These are phyloP conservation scores for Polypedilum pembai DNA, from an alignment of 1,140 invertebrate genomes.

Conservation along the genomic window DNA sequence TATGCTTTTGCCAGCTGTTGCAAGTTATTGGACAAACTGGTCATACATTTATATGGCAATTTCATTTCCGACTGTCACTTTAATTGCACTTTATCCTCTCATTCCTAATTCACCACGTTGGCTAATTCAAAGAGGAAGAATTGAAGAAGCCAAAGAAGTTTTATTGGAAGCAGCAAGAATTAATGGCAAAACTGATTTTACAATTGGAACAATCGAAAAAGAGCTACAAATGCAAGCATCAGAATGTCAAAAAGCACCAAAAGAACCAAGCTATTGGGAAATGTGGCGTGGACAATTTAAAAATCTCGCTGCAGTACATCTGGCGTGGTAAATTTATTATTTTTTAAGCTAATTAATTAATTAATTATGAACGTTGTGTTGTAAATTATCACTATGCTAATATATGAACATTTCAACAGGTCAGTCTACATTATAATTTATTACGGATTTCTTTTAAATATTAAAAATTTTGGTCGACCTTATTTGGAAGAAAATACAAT, in stretches of 20 bases:
- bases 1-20: conserved; percentile 42
- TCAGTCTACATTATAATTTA: conserved; percentile 43
- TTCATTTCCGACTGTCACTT: conserved; percentile 43
- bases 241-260: conserved; percentile 39
- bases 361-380: too few species aligned
- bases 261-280: conserved; percentile 41
- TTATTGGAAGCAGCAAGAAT: conserved; percentile 59
- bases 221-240: conserved; percentile 42
- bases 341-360: background rate
- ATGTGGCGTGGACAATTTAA: conserved; percentile 40
- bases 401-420: background rate
- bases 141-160: conserved; percentile 63
- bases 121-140: conserved; percentile 65
- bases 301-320: conserved; percentile 40
- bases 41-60: conserved; percentile 44
- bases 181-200: conserved; percentile 43
- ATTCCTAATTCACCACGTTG: conserved; percentile 79
- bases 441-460: conserved; percentile 44
- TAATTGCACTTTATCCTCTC: conserved; percentile 41
- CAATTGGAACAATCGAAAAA: conserved; percentile 41
- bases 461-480: conserved; percentile 43
- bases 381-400: too few species aligned
- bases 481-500: conserved; percentile 43
- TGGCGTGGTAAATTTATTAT: conserved; percentile 35
- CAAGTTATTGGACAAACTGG: conserved; percentile 44